Base-by-base conservation (phyloP, 1,140 invertebrate species). In the Zaprionus capensis region DNA sequence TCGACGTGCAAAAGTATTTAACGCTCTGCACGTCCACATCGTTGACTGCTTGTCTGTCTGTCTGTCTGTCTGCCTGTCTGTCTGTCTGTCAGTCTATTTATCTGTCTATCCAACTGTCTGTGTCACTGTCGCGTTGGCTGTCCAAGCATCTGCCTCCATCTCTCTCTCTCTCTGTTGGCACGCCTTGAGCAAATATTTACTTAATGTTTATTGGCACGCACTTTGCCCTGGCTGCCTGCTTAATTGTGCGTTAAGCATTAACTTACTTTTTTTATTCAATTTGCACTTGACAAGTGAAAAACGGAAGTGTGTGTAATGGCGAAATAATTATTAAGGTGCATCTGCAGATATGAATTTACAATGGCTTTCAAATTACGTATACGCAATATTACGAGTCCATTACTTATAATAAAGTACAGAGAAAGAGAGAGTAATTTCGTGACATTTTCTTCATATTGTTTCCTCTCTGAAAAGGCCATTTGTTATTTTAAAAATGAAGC, bases 171-270 rank as follows among this genome's bases (percentile, higher is more conserved):
- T 1, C 28, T 41, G 46, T 26, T 58, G 61, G 44, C 24, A 71
- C 58, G 63, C 57, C 57, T 44, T 68, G 63, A 22, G 64, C 41
- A 68, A 73, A 77, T 77, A 76, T 76, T 80, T 80, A 76, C 72
- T 90, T 84, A 90, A 90, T 81, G 85, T 83, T 90, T 83, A 88
- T 88, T 88, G 81, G 77, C 78, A 87, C 80, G 80, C 82, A 82
- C 82, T 82, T 79, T 74, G 62, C 77, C 61, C 70, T 57, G 65
- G 62, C 81, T 70, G 68, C 73, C 67, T 83, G 77, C 80, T 82
- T 80, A 87, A 87, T 87, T 87, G 84, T 78, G 83, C 76, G 81
- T 87, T 73, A 83, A 88, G 78, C 73, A 76, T 71, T 71, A 81
- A 83, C 77, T 75, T 67, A 51, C 31, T 58, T 67, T 71, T 80